A percentile compares a stretch with the other conserved stretches of the same genome.
Conservation (phyloP, 2,113 vertebrate species). For the Recurvirostra avosetta region DNA sequence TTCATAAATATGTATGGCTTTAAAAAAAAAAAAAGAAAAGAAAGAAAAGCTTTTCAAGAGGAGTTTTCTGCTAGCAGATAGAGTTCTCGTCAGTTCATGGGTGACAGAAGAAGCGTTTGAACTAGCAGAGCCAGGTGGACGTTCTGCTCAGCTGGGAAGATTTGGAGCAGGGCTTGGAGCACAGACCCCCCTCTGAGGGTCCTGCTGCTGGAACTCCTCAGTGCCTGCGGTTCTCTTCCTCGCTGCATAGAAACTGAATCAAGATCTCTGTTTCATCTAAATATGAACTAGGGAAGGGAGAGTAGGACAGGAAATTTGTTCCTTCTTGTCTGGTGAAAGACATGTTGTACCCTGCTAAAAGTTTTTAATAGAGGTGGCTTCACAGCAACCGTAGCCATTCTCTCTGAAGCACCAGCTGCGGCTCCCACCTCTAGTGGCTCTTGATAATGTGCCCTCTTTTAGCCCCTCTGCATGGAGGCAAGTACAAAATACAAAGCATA, state of each 20-base stretch:
- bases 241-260: neutral
- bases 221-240: too few species aligned
- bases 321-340: neutral
- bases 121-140: rapidly evolving
- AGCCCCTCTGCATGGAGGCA: neutral
- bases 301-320: neutral
- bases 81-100: neutral
- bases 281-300: neutral
- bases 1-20: neutral
- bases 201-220: neutral
- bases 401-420: neutral
- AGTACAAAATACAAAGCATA: neutral
- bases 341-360: neutral
- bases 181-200: too few species aligned
- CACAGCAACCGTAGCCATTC: neutral
- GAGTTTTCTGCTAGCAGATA: neutral
- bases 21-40: neutral
- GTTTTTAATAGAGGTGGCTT: neutral
- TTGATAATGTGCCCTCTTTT: neutral
- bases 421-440: neutral
- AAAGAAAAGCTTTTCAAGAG: neutral
- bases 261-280: neutral
- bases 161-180: neutral
- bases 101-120: neutral
- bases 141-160: neutral